Base-by-base conservation (phyloP, 2,113 vertebrate genomes). In the Fulmarus glacialis region DNA sequence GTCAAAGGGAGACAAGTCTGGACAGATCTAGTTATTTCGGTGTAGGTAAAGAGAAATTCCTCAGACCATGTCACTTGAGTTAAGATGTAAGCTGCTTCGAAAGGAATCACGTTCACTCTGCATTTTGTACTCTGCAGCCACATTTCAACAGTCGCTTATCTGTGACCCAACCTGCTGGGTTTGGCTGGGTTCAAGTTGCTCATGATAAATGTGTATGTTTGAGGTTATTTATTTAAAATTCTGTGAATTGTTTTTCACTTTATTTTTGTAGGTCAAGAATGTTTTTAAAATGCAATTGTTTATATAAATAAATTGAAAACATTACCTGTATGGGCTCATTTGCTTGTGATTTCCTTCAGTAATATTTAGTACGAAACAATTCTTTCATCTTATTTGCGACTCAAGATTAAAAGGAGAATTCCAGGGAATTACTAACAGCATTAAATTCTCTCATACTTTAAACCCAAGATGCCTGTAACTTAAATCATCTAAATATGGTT, bases 171-270 rank as follows among this genome's bases (percentile, higher is more conserved):
- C 80, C 89, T 87, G 91, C 89, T 96, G 92, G 91, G 73, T 67
- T 90, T 78, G 90, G 64, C 86, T 97, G 87, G 88, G 85, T 70
- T 82, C 29, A 24, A 29, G 40, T 79, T 62, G 89, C 27, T 79
- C 12, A 6, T 74, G 62, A 91, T 78, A 81, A 74, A 48, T 63
- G 43, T 89, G 73, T 91, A 55, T 64, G 82, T 81, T 68, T 90
- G 81, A 88, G 78, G 86, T 88, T 97, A 97, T 97, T 97, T 97
- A 97, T 97, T 96, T 77, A 45, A 96, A 95, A 66, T 77, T 91
- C 82, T 83, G 59, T 96, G 89, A 96, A 96, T 90, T 93, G 34
- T 95, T 96, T 95, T 94, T 93, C 71, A 82, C 74, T 90, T 88
- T 97, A 96, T 97, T 97, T 97, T 97, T 97, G 79, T 96, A 97